Evolutionary conservation across 2,888 invertebrate species (phyloP), one percentile per base, ranked within the genome.

Genomic region (Mythimna albipuncta): DNA sequence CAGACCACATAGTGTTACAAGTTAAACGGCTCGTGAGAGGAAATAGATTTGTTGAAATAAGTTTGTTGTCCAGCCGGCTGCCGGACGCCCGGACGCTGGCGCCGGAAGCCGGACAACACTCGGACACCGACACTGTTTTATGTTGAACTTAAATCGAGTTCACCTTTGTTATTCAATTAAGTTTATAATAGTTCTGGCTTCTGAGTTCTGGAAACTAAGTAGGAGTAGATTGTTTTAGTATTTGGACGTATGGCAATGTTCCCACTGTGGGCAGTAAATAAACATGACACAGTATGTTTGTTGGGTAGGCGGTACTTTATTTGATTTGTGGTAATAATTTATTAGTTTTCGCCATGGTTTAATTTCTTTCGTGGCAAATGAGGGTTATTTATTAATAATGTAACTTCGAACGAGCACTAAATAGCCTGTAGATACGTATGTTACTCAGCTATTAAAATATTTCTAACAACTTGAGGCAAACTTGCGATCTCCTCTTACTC

Each of bases 31-130:
- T 58, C 21, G 55, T n/a, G 72, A 72, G 58, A 54, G 78, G 70
- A 71, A 81, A 68, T 70, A 61, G 59, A 74, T 82, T 82, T 47
- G 57, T 62, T 65, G 61, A 32, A 81, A 50, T 58, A 50, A 58
- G 72, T 68, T 35, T 41, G 44, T 54, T 26, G 63, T 47, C 64
- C 67, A 55, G 52, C 50, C 59, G 58, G 54, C 57, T 11, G 65
- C 69, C 64, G 61, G 61, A 69, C 72, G n/a, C 63, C 55, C 58
- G 50, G 47, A 47, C 67, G 26, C 77, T 13, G 16, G 61, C 13
- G 16, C 50, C 55, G 59, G 67, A 70, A 47, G 11, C 62, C 47
- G 61, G 69, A 38, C 32, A 5, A 32, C 32, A 26, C 13, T 55
- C 59, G 47, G 66, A 68, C 72, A 21, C 54, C 35, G 47, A 61